Percentiles rank a stretch among this genome's conserved stretches.
Conservation (phyloP, 1,140 invertebrate species). For the Berghia stephanieae region DNA sequence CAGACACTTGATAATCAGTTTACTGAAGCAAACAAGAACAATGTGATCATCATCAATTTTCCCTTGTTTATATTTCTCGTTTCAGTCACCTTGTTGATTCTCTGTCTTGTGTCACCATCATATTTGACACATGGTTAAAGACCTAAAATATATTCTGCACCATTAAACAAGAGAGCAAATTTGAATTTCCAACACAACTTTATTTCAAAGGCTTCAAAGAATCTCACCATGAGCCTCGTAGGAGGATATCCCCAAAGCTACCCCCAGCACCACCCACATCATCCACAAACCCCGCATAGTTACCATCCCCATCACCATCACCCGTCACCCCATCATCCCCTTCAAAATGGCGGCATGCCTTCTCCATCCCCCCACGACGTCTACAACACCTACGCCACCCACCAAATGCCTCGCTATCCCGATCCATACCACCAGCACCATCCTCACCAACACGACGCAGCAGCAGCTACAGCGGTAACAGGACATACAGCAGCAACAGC, state of each 20-base stretch:
- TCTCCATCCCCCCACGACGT: constrained; percentile 31
- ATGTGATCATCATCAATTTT: too few species aligned
- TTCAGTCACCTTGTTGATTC: too few species aligned
- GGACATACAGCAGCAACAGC: neutral
- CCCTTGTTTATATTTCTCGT: too few species aligned
- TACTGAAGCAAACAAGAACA: too few species aligned
- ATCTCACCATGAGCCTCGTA: constrained; percentile 43
- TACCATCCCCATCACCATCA: constrained; percentile 38
- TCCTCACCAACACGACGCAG: constrained; percentile 33
- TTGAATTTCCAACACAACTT: too few species aligned
- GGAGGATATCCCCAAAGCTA: constrained; percentile 45
- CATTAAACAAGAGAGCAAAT: too few species aligned
- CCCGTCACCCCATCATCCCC: constrained; percentile 28
- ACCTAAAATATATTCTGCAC: too few species aligned
- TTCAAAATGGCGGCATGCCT: constrained; percentile 9
- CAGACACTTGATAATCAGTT: too few species aligned
- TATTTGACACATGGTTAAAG: too few species aligned
- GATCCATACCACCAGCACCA: constrained; percentile 34
- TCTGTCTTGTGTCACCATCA: too few species aligned
- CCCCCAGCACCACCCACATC: constrained; percentile 38
- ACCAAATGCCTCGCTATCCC: constrained; percentile 36
- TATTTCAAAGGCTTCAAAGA: too few species aligned
- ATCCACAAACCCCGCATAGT: too few species aligned
- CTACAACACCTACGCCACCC: constrained; percentile 26
- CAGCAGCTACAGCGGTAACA: constrained; percentile 24